These are phyloP conservation scores for Cyphomyrmex costatus DNA, from an alignment of 1,140 invertebrate species.

Conservation along the genomic window DNA sequence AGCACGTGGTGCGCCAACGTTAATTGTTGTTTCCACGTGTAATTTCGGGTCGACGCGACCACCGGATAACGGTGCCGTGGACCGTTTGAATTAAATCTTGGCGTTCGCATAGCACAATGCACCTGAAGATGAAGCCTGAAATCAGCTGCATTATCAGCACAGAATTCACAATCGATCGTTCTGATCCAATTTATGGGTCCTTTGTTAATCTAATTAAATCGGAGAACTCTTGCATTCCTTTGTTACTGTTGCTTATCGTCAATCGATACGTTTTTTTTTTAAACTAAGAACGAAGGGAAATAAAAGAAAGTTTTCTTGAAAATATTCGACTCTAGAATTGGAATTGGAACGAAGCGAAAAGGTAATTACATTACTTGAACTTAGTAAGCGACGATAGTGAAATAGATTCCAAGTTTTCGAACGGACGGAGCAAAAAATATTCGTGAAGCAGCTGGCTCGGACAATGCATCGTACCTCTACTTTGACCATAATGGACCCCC, in stretches of 20 bases:
- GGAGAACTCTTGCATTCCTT: no score
- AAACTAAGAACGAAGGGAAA: no score
- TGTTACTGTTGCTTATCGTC: not conserved
- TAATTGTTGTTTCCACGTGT: constrained; percentile 60
- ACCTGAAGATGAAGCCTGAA: not conserved
- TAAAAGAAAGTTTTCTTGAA: not conserved
- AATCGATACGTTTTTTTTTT: not conserved
- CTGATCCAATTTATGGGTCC: not conserved
- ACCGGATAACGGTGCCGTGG: constrained; percentile 35
- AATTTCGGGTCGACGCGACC: constrained; percentile 68
- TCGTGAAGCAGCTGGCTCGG: constrained; percentile 23
- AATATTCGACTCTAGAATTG: constrained; percentile 41
- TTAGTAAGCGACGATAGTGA: constrained; percentile 8
- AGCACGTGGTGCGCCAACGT: constrained; percentile 51
- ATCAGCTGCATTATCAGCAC: not conserved
- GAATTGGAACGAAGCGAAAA: not conserved
- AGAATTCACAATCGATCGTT: not conserved
- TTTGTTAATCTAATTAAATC: not conserved
- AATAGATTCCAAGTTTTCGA: constrained; percentile 17
- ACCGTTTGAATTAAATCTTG: constrained; percentile 51
- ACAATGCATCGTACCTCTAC: constrained; percentile 46
- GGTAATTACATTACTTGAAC: constrained; percentile 16
- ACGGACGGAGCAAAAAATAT: constrained; percentile 11
- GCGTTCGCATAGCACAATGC: constrained; percentile 14
- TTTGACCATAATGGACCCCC: constrained; percentile 75